Conservation (phyloP, 1,140 invertebrate species). For the Heliconius hewitsoni region DNA sequence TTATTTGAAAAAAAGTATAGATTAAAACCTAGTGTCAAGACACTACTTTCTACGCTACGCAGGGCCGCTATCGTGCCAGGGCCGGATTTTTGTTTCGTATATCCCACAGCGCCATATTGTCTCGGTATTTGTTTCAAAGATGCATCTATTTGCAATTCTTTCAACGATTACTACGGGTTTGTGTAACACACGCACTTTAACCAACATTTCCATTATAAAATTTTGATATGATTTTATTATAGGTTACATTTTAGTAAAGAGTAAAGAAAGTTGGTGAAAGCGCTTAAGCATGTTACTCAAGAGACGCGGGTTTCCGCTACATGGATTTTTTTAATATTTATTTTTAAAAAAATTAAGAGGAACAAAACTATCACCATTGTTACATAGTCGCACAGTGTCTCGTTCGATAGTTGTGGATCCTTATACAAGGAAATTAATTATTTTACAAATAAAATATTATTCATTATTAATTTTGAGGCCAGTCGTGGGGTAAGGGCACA, state of each 20-base stretch:
- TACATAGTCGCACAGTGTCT: neutral
- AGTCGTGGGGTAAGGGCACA: too few species aligned
- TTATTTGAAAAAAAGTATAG: too few species aligned
- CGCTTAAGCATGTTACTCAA: neutral
- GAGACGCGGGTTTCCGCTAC: neutral
- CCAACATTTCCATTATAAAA: neutral
- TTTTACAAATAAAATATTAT: too few species aligned
- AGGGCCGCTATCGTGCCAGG: too few species aligned
- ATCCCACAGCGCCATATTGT: neutral
- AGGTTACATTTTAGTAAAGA: neutral
- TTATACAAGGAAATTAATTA: too few species aligned
- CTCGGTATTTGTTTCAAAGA: neutral
- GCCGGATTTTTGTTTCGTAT: too few species aligned
- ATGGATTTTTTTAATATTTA: too few species aligned
- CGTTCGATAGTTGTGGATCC: neutral
- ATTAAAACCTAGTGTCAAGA: too few species aligned
- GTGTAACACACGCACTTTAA: slow-evolving; percentile 2
- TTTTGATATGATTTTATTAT: neutral
- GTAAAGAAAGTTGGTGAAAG: neutral
- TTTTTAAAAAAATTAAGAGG: too few species aligned
- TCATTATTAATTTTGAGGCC: too few species aligned
- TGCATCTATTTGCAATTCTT: neutral
- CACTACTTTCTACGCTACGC: too few species aligned
- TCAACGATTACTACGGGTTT: neutral
- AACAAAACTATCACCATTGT: too few species aligned